phyloP scores from a whole-genome alignment of 2,888 invertebrate genomes.

The Pseudococcus viburni region DNA sequence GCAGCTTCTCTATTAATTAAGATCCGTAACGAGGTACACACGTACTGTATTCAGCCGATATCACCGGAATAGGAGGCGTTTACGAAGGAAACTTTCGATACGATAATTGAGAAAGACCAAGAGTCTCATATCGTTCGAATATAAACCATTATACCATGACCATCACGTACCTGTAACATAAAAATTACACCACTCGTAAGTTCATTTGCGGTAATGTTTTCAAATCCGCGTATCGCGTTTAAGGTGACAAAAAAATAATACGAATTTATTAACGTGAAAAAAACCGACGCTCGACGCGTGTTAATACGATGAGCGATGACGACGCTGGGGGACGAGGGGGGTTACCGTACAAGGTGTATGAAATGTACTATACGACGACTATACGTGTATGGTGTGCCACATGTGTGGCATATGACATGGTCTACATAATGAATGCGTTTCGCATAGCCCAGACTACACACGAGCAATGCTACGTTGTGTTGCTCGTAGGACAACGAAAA shows the following conservation, averaged over 20 bases:
- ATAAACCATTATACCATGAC: neutral
- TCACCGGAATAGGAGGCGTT: too few species aligned
- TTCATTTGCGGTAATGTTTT: neutral
- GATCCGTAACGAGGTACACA: neutral
- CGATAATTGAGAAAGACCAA: too few species aligned
- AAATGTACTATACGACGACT: neutral
- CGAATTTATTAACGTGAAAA: conserved; percentile 17
- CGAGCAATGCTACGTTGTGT: neutral
- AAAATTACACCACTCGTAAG: neutral
- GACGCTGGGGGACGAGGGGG: neutral
- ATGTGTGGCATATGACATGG: conserved; percentile 45
- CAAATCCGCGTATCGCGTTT: neutral
- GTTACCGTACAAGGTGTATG: neutral
- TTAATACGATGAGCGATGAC: conserved; percentile 18
- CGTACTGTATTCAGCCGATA: neutral
- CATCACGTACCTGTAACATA: conserved; percentile 3
- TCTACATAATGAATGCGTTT: conserved; percentile 38
- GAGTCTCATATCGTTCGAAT: too few species aligned
- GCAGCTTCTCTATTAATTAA: neutral
- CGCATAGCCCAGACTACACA: conserved; percentile 17
- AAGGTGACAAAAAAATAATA: neutral
- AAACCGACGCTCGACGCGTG: conserved; percentile 9
- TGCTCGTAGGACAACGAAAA: conserved; percentile 1
- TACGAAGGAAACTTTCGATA: too few species aligned
- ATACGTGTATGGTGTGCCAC: conserved; percentile 30